Percentiles rank a stretch among this genome's conserved stretches.
Evolutionary conservation across 2,113 vertebrate genomes (phyloP).

Genomic region (Dicrurus megarhynchus): DNA sequence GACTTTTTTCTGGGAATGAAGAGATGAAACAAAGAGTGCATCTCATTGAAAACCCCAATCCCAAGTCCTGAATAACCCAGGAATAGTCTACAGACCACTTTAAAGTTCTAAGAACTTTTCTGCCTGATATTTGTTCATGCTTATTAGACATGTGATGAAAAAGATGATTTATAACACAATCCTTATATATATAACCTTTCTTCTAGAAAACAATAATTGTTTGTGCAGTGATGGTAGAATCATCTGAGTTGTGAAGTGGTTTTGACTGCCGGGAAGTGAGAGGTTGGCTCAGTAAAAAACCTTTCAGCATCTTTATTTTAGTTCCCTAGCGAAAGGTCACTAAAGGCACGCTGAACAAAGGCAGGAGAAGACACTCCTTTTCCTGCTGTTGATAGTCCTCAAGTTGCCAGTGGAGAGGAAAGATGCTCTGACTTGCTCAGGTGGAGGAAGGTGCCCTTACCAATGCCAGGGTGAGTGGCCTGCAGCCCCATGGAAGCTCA

Average conservation of each 20-base stretch:
- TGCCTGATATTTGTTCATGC: background rate
- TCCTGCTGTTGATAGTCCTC: background rate
- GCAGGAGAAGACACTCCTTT: background rate
- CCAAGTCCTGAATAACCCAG: background rate
- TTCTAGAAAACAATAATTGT: background rate
- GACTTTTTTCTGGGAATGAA: background rate
- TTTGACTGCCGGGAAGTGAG: background rate
- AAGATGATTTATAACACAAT: background rate
- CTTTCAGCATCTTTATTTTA: background rate
- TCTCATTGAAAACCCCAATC: background rate
- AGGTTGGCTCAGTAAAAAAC: background rate
- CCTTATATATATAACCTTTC: background rate
- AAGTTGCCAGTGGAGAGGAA: background rate
- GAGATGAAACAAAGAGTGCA: background rate
- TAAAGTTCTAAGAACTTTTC: background rate
- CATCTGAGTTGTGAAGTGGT: background rate
- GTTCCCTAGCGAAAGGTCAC: background rate
- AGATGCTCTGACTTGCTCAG: background rate
- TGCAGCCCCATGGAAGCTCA: background rate
- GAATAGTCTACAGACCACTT: background rate
- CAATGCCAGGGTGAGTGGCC: no score
- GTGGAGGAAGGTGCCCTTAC: background rate
- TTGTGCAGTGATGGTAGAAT: background rate
- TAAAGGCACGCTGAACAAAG: background rate
- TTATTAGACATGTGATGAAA: background rate